These are phyloP conservation scores for Euborellia annulipes DNA, from an alignment of 1,140 invertebrate genomes.

Conservation along the genomic window DNA sequence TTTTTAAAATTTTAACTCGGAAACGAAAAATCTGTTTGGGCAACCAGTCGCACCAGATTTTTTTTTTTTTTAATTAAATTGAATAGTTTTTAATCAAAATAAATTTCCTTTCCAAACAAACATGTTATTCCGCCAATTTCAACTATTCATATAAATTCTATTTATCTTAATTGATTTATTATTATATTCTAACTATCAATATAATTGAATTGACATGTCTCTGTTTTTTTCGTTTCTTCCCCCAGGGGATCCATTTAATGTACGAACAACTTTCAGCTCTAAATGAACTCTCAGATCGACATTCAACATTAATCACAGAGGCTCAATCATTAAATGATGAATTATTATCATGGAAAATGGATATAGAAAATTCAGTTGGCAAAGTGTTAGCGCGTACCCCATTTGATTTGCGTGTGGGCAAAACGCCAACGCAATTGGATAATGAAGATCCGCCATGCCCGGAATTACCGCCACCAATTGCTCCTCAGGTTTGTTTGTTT, in stretches of 20 bases:
- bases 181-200: no score
- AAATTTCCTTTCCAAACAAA: no score
- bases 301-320: conserved; percentile 38
- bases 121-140: no score
- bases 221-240: no score
- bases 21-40: no score
- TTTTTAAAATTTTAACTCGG: no score
- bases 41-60: no score
- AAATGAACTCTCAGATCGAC: conserved; percentile 39
- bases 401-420: conserved; percentile 49
- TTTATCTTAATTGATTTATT: no score
- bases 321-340: conserved; percentile 42
- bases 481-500: conserved; percentile 18
- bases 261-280: conserved; percentile 52
- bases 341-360: conserved; percentile 43
- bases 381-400: conserved; percentile 49
- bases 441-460: conserved; percentile 28
- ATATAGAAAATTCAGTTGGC: conserved; percentile 46
- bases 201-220: no score
- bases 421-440: conserved; percentile 42
- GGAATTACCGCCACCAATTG: conserved; percentile 24
- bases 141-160: no score
- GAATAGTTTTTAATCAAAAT: no score
- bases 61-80: no score
- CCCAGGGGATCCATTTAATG: conserved; percentile 45